Conservation (phyloP, 30 jellyfish, hydroid and myxozoan genomes). For the Aurelia coerulea region DNA sequence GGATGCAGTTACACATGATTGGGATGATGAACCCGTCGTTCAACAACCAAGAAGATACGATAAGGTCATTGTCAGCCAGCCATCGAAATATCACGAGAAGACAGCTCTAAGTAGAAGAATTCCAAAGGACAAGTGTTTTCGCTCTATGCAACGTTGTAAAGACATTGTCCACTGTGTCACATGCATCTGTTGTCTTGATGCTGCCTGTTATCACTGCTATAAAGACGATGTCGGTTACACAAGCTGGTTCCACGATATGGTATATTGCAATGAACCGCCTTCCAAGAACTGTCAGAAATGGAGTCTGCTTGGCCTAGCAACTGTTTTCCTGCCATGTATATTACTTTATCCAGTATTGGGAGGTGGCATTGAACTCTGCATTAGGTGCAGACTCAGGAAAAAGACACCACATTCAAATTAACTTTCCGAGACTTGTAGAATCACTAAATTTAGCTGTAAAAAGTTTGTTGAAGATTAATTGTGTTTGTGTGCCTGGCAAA, state of each 20-base stretch:
- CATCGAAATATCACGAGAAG: background rate
- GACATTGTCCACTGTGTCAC: slow-evolving; percentile 75
- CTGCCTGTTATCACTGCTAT: slow-evolving; percentile 87
- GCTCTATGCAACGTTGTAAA: slow-evolving; percentile 37
- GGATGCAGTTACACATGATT: no score
- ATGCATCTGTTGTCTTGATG: slow-evolving; percentile 86
- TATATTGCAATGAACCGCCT: slow-evolving; percentile 28
- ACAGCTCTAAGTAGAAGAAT: background rate
- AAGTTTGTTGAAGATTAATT: no score
- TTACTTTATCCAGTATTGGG: slow-evolving; percentile 58
- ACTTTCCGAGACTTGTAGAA: no score
- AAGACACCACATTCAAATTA: background rate
- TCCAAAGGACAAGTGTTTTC: slow-evolving; percentile 33
- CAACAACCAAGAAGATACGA: background rate
- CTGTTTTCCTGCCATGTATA: slow-evolving; percentile 56
- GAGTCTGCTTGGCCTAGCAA: slow-evolving; percentile 54
- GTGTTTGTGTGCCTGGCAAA: no score
- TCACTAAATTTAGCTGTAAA: no score
- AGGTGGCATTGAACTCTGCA: slow-evolving; percentile 55
- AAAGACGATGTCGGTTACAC: slow-evolving; percentile 89
- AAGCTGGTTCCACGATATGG: slow-evolving; percentile 61
- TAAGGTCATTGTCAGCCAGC: background rate
- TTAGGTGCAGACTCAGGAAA: slow-evolving; percentile 35
- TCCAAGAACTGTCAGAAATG: slow-evolving; percentile 33
- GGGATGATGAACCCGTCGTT: background rate